Conservation (phyloP, 2,888 invertebrate genomes). For the Euclidia mi region DNA sequence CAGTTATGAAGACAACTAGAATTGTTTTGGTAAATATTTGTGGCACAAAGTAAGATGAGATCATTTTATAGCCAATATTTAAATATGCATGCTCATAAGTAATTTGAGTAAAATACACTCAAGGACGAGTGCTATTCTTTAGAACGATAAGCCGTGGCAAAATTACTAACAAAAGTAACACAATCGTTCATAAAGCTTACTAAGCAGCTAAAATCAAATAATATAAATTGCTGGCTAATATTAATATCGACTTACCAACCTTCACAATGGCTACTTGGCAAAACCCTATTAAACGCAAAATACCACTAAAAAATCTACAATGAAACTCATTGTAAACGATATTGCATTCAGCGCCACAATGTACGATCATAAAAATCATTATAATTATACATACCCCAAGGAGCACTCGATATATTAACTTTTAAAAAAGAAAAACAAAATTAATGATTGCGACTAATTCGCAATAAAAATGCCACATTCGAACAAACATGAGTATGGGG, state of each 20-base stretch:
- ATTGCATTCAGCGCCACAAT: conserved; percentile 69
- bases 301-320: conserved; percentile 66
- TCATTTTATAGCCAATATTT: too few species aligned
- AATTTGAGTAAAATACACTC: too few species aligned
- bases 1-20: too few species aligned
- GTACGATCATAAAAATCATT: conserved; percentile 72
- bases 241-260: conserved; percentile 27
- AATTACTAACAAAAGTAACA: neutral
- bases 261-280: conserved; percentile 42
- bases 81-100: too few species aligned
- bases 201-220: neutral
- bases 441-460: conserved; percentile 89
- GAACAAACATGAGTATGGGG: conserved; percentile 81
- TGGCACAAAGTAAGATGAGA: too few species aligned
- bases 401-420: conserved; percentile 84
- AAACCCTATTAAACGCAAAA: conserved; percentile 63
- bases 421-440: conserved; percentile 87
- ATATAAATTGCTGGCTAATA: conserved; percentile 30
- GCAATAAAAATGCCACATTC: conserved; percentile 90
- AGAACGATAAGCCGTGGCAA: too few species aligned
- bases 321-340: conserved; percentile 79
- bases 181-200: neutral
- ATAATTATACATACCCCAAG: conserved; percentile 75
- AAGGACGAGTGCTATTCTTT: too few species aligned
- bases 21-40: too few species aligned